These are phyloP conservation scores for Pristionchus maxplancki DNA, from an alignment of 2,888 invertebrate species.

Conservation along the genomic window DNA sequence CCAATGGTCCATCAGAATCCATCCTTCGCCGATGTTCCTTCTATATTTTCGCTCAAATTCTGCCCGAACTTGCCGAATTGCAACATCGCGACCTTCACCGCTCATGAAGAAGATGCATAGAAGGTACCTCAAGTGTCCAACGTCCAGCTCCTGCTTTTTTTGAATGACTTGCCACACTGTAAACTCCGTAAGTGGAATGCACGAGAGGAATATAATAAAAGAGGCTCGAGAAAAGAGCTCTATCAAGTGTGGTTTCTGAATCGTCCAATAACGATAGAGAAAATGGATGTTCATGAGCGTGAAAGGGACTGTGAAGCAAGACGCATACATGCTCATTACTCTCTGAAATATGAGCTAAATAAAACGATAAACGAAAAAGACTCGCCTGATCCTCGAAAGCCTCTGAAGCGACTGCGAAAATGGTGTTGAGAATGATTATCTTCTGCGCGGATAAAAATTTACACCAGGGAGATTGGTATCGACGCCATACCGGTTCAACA, in stretches of 20 bases:
- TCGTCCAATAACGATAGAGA: not conserved
- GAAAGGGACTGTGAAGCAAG: not conserved
- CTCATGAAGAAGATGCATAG: not conserved
- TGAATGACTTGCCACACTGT: not conserved
- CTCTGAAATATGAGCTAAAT: too few relatives aligned
- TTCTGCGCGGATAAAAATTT: not conserved
- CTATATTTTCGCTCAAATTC: not conserved
- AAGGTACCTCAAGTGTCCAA: not conserved
- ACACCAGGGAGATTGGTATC: not conserved
- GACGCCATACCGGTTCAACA: not conserved
- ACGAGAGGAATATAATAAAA: not conserved
- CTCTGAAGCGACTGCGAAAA: not conserved
- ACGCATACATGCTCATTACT: not conserved
- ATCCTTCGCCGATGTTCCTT: not conserved
- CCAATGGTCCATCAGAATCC: not conserved
- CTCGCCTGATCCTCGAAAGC: not conserved
- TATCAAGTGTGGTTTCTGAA: not conserved
- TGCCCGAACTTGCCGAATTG: not conserved
- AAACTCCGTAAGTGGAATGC: not conserved
- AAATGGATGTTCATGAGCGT: not conserved
- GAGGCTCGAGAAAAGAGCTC: not conserved
- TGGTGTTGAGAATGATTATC: not conserved
- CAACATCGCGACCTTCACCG: not conserved
- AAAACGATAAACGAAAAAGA: not conserved
- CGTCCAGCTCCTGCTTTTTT: not conserved